These are phyloP conservation scores for Labeo catla DNA, from an alignment of 2,113 vertebrate species.

Conservation along the genomic window DNA sequence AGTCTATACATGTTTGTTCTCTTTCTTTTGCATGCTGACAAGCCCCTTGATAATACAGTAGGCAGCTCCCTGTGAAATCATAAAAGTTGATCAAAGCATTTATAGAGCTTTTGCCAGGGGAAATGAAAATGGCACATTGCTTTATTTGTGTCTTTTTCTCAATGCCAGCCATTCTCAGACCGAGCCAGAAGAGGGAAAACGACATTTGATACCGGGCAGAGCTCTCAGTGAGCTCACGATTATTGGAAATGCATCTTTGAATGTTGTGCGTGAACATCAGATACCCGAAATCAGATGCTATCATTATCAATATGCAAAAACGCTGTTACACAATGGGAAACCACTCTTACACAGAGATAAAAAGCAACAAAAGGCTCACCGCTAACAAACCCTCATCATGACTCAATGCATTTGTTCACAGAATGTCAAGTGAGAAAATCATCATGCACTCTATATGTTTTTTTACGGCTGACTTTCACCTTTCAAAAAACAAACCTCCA, in stretches of 20 bases:
- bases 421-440: background rate
- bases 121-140: conserved; percentile 22
- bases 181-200: background rate
- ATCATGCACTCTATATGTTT: background rate
- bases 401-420: background rate
- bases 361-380: background rate
- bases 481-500: background rate
- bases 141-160: conserved; percentile 24
- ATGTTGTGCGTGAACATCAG: background rate
- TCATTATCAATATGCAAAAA: background rate
- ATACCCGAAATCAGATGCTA: background rate
- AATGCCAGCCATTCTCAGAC: conserved; percentile 8
- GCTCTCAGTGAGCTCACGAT: background rate
- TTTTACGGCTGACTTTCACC: conserved; percentile 49
- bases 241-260: background rate
- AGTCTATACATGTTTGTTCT: conserved; percentile 10
- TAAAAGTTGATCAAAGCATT: conserved; percentile 25
- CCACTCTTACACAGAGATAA: background rate
- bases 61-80: background rate
- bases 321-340: background rate
- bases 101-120: conserved; percentile 21
- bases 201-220: background rate
- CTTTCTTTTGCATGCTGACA: conserved; percentile 14
- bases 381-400: background rate
- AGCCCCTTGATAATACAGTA: conserved; percentile 11